Percentiles rank a stretch among this genome's conserved stretches.
phyloP scores from a whole-genome alignment of 2,888 invertebrate species.

The Noctua janthina region DNA sequence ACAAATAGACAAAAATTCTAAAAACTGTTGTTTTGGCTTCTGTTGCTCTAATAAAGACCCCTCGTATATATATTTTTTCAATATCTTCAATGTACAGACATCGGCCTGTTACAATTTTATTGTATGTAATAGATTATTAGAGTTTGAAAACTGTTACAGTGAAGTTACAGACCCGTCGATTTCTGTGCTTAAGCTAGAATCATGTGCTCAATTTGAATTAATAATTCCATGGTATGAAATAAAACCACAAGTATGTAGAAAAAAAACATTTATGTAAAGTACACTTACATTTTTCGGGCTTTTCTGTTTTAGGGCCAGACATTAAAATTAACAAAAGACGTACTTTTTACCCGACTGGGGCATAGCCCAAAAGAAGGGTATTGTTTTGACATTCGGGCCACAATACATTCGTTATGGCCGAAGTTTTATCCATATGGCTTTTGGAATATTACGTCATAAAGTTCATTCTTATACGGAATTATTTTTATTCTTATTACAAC shows the following conservation, averaged over 20 bases:
- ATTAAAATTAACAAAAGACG: background rate
- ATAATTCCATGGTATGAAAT: slow-evolving; percentile 23
- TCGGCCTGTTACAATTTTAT: too few relatives aligned
- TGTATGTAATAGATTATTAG: too few relatives aligned
- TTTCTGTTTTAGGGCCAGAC: background rate
- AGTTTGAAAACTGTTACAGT: too few relatives aligned
- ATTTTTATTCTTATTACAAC: background rate
- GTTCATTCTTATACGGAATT: background rate
- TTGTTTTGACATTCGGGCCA: background rate
- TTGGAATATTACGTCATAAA: slow-evolving; percentile 1
- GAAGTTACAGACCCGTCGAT: too few relatives aligned
- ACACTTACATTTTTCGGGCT: slow-evolving; percentile 30
- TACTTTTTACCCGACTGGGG: background rate
- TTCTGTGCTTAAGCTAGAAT: too few relatives aligned
- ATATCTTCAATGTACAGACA: too few relatives aligned
- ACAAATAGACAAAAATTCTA: too few relatives aligned
- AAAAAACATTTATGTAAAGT: slow-evolving; percentile 59
- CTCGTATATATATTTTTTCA: too few relatives aligned
- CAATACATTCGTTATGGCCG: background rate
- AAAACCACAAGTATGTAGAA: slow-evolving; percentile 52
- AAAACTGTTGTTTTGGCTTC: too few relatives aligned
- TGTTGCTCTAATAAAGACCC: too few relatives aligned
- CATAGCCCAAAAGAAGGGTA: background rate
- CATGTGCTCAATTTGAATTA: background rate
- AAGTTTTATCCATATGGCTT: background rate